Conservation (phyloP, 2,797 vertebrate genomes). For the Ptychadena robeensis region DNA sequence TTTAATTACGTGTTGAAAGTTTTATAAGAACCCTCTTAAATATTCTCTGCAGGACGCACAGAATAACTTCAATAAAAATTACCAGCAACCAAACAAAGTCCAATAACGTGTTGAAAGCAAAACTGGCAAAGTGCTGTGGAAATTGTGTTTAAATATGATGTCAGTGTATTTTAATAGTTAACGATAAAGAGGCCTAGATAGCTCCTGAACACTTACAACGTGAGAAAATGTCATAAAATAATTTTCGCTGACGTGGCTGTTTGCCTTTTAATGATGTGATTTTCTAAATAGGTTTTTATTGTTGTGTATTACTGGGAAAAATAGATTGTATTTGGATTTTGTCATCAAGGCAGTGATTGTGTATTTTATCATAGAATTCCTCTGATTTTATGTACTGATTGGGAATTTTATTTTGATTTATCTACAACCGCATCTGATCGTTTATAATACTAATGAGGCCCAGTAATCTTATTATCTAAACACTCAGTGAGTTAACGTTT, state of each 20-base stretch:
- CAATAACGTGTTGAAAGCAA: conserved; percentile 59
- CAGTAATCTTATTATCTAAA: conserved; percentile 77
- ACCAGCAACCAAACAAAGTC: conserved; percentile 63
- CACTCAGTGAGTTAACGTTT: conserved; percentile 79
- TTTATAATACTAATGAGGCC: conserved; percentile 75
- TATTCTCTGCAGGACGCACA: conserved; percentile 67
- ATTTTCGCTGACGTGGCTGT: neutral
- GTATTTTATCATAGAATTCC: neutral
- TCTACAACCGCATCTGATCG: conserved; percentile 58
- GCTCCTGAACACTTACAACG: neutral
- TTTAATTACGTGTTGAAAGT: conserved; percentile 65
- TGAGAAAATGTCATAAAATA: neutral
- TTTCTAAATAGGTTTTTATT: neutral
- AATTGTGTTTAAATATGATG: conserved; percentile 10
- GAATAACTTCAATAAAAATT: conserved; percentile 59
- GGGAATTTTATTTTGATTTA: neutral
- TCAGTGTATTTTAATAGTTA: neutral
- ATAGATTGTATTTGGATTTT: neutral
- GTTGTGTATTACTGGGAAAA: neutral
- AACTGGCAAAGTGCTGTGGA: neutral
- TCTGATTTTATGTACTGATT: neutral
- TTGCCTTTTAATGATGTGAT: neutral
- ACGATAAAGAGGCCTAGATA: neutral
- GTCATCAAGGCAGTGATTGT: neutral
- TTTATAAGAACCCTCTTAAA: conserved; percentile 72